phyloP scores from a whole-genome alignment of 2,113 vertebrate genomes.

The Pollimyrus isidori region DNA sequence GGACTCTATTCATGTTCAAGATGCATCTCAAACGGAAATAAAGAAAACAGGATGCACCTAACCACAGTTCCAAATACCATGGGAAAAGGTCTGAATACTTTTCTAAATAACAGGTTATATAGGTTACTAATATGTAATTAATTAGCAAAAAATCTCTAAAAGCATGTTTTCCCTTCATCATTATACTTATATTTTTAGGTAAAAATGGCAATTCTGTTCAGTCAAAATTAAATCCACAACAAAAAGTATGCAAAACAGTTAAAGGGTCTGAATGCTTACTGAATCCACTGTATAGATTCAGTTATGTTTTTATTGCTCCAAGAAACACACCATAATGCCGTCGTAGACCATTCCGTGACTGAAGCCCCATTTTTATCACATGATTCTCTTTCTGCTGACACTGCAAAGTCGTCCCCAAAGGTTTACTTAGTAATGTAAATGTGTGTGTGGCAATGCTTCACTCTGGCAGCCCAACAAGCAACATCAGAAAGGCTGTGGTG shows the following conservation, averaged over 20 bases:
- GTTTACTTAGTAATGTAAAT: constrained; percentile 28
- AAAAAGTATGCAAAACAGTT: neutral
- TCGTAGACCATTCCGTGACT: neutral
- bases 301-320: neutral
- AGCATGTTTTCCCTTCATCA: neutral
- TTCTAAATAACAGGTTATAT: neutral
- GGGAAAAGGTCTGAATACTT: neutral
- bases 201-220: neutral
- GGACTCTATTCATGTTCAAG: neutral
- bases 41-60: neutral
- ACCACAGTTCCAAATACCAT: neutral
- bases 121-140: neutral
- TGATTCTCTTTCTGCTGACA: neutral
- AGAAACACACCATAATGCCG: neutral
- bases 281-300: neutral
- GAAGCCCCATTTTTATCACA: neutral
- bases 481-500: neutral
- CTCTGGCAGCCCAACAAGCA: neutral
- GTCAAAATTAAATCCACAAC: neutral
- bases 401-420: neutral
- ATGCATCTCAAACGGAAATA: neutral
- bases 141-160: neutral
- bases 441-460: neutral
- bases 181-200: neutral
- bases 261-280: neutral